Evolutionary conservation across 2,888 invertebrate species (phyloP).

Genomic region (Brachypalpus laphriformis): DNA sequence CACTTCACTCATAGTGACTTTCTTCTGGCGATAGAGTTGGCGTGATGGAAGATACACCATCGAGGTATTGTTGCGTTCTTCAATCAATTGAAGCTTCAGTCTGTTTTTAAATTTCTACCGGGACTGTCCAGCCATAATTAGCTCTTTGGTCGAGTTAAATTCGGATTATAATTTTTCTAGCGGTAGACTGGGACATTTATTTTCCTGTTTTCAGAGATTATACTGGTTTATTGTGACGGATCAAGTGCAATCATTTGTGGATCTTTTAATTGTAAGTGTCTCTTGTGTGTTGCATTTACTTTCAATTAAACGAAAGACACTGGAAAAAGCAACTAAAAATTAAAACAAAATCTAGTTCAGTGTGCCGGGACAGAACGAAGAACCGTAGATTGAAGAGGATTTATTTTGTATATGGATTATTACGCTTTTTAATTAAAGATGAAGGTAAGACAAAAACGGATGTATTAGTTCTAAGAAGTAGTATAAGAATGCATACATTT

Average conservation of each 20-base stretch:
- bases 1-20: constrained; percentile 57
- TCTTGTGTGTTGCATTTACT: constrained; percentile 31
- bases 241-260: constrained; percentile 18
- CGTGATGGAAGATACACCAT: constrained; percentile 35
- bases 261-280: constrained; percentile 36
- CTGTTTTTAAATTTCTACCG: constrained; percentile 77
- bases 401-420: constrained; percentile 49
- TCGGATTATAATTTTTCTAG: constrained; percentile 32
- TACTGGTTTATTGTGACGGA: constrained; percentile 25
- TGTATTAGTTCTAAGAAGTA: no score
- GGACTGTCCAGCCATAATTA: constrained; percentile 62
- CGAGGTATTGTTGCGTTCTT: constrained; percentile 76
- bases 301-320: constrained; percentile 49
- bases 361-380: constrained; percentile 38
- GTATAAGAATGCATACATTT: no score
- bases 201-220: no score
- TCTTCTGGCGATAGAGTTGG: constrained; percentile 57
- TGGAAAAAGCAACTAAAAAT: constrained; percentile 25
- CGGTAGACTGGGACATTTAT: constrained; percentile 26
- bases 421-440: constrained; percentile 16
- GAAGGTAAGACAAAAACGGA: constrained; percentile 35
- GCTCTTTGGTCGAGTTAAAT: constrained; percentile 30
- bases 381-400: constrained; percentile 15
- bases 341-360: constrained; percentile 37
- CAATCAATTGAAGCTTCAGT: constrained; percentile 77